phyloP scores from a whole-genome alignment of 2,888 invertebrate genomes.

The Acheta domesticus region DNA sequence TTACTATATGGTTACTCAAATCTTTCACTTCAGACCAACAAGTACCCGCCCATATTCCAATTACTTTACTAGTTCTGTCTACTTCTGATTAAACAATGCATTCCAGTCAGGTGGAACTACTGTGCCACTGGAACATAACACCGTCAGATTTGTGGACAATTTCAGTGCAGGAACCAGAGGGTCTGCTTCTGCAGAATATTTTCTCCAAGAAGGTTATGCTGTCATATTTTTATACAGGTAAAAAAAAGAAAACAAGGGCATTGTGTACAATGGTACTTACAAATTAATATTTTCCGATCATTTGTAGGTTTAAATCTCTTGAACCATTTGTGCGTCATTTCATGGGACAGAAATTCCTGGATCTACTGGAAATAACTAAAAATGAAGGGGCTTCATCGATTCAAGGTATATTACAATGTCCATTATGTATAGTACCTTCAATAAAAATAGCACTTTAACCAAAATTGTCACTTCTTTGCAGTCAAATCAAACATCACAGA shows the following conservation, averaged over 20 bases:
- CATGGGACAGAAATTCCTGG: constrained; percentile 70
- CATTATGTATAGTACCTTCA: neutral
- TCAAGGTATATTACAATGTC: constrained; percentile 50
- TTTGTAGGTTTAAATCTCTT: constrained; percentile 72
- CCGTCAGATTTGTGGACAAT: constrained; percentile 97
- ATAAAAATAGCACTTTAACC: neutral
- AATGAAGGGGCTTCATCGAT: constrained; percentile 63
- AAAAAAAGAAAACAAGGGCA: neutral
- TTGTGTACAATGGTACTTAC: neutral
- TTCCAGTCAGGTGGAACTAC: constrained; percentile 92
- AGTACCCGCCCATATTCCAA: too few relatives aligned
- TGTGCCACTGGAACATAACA: constrained; percentile 93
- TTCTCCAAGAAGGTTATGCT: constrained; percentile 79
- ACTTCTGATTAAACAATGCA: constrained; percentile 24
- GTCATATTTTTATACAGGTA: constrained; percentile 88
- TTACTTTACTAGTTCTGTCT: neutral
- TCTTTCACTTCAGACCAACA: too few relatives aligned
- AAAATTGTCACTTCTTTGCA: constrained; percentile 42
- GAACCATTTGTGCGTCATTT: constrained; percentile 91
- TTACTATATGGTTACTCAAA: too few relatives aligned
- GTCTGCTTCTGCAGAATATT: constrained; percentile 92
- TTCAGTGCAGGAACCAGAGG: constrained; percentile 97
- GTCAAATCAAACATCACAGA: constrained; percentile 71
- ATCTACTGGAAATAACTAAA: constrained; percentile 69
- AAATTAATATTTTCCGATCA: constrained; percentile 43